Evolutionary conservation across 2,888 invertebrate genomes (phyloP).

Genomic region (Nysson spinosus): DNA sequence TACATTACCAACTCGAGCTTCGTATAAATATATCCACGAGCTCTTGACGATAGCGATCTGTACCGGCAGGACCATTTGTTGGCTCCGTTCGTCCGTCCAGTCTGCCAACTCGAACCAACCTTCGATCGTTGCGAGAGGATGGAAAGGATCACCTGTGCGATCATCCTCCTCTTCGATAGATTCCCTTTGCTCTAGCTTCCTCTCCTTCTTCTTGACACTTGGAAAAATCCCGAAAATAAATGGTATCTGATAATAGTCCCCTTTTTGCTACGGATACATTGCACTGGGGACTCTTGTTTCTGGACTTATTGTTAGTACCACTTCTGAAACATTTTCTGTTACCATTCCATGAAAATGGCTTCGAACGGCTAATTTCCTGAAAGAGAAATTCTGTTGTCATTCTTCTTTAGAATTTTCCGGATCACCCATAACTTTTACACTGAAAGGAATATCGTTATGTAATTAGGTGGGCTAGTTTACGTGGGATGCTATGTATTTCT

Average conservation of each 20-base stretch:
- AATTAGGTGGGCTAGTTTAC: no score
- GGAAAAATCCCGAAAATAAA: slow-evolving; percentile 47
- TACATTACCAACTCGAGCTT: slow-evolving; percentile 70
- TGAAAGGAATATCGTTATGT: no score
- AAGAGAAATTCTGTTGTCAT: no score
- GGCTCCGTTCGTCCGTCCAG: slow-evolving; percentile 67
- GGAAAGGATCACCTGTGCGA: slow-evolving; percentile 51
- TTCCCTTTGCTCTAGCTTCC: slow-evolving; percentile 24
- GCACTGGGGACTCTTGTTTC: no score
- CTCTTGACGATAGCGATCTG: slow-evolving; percentile 72
- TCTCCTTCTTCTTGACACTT: slow-evolving; percentile 18
- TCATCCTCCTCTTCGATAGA: slow-evolving; percentile 44
- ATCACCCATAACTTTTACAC: no score
- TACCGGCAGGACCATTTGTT: slow-evolving; percentile 74
- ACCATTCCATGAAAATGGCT: no score
- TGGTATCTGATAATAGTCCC: slow-evolving; percentile 43
- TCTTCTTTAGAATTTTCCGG: no score
- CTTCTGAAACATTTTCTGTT: no score
- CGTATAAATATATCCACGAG: slow-evolving; percentile 72
- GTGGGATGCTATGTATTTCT: no score
- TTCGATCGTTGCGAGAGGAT: slow-evolving; percentile 48
- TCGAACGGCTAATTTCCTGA: no score
- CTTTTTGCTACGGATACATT: no score
- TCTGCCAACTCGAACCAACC: slow-evolving; percentile 51
- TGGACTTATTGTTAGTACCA: no score